Base-by-base conservation (phyloP, 2,888 invertebrate species). In the Rhogogaster chlorosoma region DNA sequence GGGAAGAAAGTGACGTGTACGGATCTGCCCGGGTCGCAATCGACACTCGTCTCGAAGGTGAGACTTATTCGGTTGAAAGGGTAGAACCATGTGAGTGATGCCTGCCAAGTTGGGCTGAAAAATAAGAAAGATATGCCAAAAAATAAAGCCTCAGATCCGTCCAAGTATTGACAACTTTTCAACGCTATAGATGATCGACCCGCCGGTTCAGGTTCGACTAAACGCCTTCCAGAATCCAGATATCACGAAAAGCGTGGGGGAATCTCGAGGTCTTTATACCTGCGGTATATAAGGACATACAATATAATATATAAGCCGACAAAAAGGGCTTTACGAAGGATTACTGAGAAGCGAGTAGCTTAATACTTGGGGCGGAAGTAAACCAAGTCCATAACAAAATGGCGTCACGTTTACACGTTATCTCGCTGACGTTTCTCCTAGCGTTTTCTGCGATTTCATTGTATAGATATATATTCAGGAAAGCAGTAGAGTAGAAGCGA, bases 281-380 rank as follows among this genome's bases (percentile, higher is more conserved):
- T 61, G 10, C 22, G 10, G 67, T n/a, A n/a, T 71, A 42, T 73
- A 73, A 32, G 9, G 22, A 73, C 42, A 26, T 73, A 38, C 15
- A 22, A 29, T 73, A 42, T 71, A 36, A 32, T 42, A 42, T 73
- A 42, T 42, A 73, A 73, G 38, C 49, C 49, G 49, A 45, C 53
- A 29, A 77, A 77, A 45, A 12, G n/a, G 77, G 77, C 0, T 77
- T 77, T 77, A 29, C 77, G 29, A 29, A 7, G 77, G 53, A 49
- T 77, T 77, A 53, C 49, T 15, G 45, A 22, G 49, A 49, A 29
- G 29, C 45, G 49, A 77, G 29, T 36, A 73, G 73, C 73, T 73
- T 73, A 73, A 73, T 73, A 26, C 73, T 73, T 42, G 42, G 42
- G 7, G n/a, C 73, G 73, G 73, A 73, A 73, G 73, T 73, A 22